Evolutionary conservation across 2,113 vertebrate genomes (phyloP).

Genomic region (Coptodon bakossiorum): DNA sequence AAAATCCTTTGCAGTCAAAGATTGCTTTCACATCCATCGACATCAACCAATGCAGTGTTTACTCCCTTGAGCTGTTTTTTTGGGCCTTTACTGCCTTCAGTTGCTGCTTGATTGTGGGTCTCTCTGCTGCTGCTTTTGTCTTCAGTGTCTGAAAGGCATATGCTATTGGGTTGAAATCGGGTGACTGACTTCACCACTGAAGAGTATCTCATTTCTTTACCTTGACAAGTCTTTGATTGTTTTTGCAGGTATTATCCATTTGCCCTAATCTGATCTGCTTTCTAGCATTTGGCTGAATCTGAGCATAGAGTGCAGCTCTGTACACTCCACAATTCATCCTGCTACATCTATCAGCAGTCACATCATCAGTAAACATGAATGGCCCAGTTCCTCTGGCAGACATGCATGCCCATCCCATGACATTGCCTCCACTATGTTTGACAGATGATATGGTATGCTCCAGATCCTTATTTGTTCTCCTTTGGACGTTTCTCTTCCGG

Average conservation of each 20-base stretch:
- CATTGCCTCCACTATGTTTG: background rate
- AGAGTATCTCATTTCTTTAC: background rate
- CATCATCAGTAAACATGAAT: background rate
- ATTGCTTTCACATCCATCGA: background rate
- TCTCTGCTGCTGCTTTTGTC: background rate
- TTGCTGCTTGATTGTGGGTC: background rate
- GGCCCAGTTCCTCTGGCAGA: background rate
- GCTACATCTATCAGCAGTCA: background rate
- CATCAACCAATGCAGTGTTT: background rate
- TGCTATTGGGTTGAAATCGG: too few species aligned
- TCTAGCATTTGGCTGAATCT: background rate
- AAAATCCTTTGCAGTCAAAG: background rate
- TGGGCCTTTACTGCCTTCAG: background rate
- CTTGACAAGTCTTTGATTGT: background rate
- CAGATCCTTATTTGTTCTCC: background rate
- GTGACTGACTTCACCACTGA: background rate
- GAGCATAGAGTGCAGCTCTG: background rate
- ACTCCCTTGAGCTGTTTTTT: background rate
- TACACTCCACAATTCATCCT: background rate
- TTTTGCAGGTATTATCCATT: background rate
- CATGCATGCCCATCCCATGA: background rate
- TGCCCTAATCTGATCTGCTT: background rate
- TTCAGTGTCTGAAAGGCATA: background rate
- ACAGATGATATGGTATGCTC: background rate
- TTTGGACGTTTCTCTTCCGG: background rate